Percentiles rank a stretch among this genome's conserved stretches.
Evolutionary conservation across 2,888 invertebrate genomes (phyloP).

Genomic region (Clunio marinus): DNA sequence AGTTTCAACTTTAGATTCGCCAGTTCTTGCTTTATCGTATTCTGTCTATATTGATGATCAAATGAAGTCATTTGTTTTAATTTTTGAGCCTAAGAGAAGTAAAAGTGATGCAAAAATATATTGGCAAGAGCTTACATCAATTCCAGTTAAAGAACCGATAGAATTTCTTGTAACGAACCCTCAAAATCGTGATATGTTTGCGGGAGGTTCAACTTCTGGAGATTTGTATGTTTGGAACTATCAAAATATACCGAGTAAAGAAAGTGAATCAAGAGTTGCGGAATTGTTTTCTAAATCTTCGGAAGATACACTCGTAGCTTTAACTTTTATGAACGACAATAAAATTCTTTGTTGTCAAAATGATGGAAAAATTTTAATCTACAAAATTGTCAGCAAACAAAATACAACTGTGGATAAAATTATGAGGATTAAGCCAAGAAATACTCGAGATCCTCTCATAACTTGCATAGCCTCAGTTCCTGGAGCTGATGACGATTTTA

Average conservation of each 20-base stretch:
- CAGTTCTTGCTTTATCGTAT: constrained; percentile 46
- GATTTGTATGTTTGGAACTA: constrained; percentile 49
- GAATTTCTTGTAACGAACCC: constrained; percentile 46
- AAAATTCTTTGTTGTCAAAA: constrained; percentile 46
- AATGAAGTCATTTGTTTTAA: background rate
- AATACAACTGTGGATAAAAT: constrained; percentile 44
- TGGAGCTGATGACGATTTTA: constrained; percentile 43
- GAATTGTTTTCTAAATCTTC: constrained; percentile 46
- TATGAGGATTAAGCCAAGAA: constrained; percentile 37
- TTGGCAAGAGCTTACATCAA: constrained; percentile 37
- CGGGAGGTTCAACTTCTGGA: constrained; percentile 44
- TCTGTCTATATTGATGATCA: background rate
- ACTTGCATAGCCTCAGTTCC: constrained; percentile 45
- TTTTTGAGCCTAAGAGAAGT: constrained; percentile 25
- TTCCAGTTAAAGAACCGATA: constrained; percentile 48
- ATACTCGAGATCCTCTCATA: constrained; percentile 41
- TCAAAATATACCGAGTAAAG: background rate
- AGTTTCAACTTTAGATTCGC: constrained; percentile 48
- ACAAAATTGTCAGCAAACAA: constrained; percentile 44
- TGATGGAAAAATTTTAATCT: constrained; percentile 47
- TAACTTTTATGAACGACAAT: constrained; percentile 45
- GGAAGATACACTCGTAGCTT: constrained; percentile 46
- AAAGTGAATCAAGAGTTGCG: constrained; percentile 42
- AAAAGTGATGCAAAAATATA: constrained; percentile 13
- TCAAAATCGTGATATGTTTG: constrained; percentile 48